Evolutionary conservation across 2,797 vertebrate genomes (phyloP).

Genomic region (Acridotheres tristis): DNA sequence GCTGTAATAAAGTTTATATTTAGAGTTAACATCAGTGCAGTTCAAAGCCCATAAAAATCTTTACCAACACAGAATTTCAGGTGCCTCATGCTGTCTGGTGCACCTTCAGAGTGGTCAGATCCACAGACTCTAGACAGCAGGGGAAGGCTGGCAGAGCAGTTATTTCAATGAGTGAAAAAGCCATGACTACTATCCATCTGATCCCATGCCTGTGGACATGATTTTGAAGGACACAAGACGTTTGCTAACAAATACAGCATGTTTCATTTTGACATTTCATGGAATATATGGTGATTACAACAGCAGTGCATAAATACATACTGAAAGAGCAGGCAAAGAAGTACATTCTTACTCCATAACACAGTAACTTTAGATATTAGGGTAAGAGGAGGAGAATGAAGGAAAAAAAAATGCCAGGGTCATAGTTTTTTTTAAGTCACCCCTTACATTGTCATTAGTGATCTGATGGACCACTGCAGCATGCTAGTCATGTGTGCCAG

Average conservation of each 20-base stretch:
- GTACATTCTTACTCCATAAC: not conserved
- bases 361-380: not conserved
- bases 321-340: not conserved
- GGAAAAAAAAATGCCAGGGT: not conserved
- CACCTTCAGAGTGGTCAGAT: not conserved
- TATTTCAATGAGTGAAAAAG: not conserved
- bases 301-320: not conserved
- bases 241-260: not conserved
- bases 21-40: not conserved
- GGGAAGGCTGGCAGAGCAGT: not conserved
- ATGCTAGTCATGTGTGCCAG: accelerated
- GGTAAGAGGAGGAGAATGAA: not conserved
- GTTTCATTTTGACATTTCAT: not conserved
- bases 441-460: not conserved
- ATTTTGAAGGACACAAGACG: not conserved
- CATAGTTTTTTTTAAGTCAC: not conserved
- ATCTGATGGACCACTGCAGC: not conserved
- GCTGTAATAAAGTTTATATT: not conserved
- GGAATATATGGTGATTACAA: not conserved
- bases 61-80: not conserved
- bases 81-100: not conserved
- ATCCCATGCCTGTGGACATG: not conserved
- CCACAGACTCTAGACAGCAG: not conserved
- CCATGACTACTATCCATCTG: accelerated
- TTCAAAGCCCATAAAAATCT: not conserved